phyloP scores from a whole-genome alignment of 2,113 vertebrate genomes.

The Sorex araneus region DNA sequence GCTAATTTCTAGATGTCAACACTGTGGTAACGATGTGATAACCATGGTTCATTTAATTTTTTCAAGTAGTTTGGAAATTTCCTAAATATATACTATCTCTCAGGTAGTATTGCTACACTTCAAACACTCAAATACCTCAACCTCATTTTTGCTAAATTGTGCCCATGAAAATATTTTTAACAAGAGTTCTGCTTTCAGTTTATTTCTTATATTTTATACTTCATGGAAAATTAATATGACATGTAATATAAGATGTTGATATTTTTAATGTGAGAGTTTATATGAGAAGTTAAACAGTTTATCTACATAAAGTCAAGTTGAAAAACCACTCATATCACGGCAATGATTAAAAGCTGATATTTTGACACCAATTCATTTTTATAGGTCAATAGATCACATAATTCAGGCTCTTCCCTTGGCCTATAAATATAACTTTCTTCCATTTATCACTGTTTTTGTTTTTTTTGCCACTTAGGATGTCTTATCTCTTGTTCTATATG shows the following conservation, averaged over 20 bases:
- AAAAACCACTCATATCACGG: neutral
- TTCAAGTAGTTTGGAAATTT: conserved; percentile 39
- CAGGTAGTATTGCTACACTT: conserved; percentile 21
- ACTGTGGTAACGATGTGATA: neutral
- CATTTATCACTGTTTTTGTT: no score
- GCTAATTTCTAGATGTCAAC: neutral
- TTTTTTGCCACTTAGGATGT: neutral
- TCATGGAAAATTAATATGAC: no score
- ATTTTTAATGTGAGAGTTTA: conserved; percentile 1
- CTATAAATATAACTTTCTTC: neutral
- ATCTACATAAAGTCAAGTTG: conserved; percentile 17
- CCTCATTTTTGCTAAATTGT: conserved; percentile 25
- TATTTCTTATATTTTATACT: neutral
- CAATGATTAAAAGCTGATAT: neutral
- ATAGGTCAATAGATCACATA: neutral
- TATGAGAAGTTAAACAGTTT: conserved; percentile 1
- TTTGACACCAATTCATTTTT: conserved; percentile 1
- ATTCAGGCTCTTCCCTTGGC: neutral
- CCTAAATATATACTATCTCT: neutral
- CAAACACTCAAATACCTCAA: neutral
- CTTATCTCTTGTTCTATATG: neutral
- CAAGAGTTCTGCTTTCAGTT: neutral
- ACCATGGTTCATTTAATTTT: neutral
- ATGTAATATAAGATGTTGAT: no score
- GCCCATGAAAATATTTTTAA: neutral